These are phyloP conservation scores for Caiman crocodilus DNA, from an alignment of 2,797 vertebrate species.

Conservation along the genomic window DNA sequence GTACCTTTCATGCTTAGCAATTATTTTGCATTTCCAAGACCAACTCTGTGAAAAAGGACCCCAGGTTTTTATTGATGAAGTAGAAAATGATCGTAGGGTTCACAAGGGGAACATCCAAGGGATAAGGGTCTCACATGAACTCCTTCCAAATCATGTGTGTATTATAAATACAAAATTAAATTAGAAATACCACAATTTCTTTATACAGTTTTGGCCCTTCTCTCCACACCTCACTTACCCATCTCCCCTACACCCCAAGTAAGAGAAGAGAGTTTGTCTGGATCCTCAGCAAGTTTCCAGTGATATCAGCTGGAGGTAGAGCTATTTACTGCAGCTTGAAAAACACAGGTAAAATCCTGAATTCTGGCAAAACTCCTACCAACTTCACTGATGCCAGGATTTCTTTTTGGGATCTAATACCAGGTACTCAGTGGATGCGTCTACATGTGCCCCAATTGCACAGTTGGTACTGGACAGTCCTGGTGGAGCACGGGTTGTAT, in stretches of 20 bases:
- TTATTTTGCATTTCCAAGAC: background rate
- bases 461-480: too few relatives aligned
- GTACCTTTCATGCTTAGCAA: background rate
- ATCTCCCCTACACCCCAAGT: too few relatives aligned
- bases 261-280: background rate
- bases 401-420: background rate
- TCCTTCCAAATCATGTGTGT: background rate
- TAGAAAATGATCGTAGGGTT: background rate
- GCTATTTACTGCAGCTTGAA: too few relatives aligned
- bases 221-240: too few relatives aligned
- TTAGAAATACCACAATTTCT: background rate
- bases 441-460: background rate
- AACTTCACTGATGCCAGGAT: background rate
- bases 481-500: too few relatives aligned
- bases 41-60: background rate
- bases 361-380: background rate
- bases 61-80: background rate
- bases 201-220: too few relatives aligned
- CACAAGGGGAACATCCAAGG: too few relatives aligned
- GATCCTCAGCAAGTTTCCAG: background rate
- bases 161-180: background rate
- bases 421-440: background rate
- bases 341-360: background rate
- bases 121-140: background rate
- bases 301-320: background rate